Base-by-base conservation (phyloP, 1,140 invertebrate genomes). In the Rhynchophorus ferrugineus region DNA sequence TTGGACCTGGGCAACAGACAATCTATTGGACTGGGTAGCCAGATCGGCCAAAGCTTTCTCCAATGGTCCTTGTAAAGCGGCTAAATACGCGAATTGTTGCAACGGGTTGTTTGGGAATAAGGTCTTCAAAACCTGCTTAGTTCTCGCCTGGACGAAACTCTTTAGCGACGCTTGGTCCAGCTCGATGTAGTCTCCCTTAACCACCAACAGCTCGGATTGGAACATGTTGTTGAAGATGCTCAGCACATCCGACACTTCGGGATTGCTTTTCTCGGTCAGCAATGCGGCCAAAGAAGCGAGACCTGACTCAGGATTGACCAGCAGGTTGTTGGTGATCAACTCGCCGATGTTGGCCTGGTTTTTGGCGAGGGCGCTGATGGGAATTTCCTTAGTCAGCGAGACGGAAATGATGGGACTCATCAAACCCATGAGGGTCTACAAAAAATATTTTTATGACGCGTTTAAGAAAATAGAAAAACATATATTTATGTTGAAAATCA, bases 101-200 rank as follows among this genome's bases (percentile, higher is more conserved):
- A 49, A 14, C 2, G 16, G 19, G 24, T 42, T 13, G n/a, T 34
- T 24, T 1, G 47, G 47, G 14, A 19, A 49, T 14, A 49, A 6
- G 17, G 14, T 22, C 17, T 29, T 49, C 7, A 14, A 13, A 7
- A 49, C n/a, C 3, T 5, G 1, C 22, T 2, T 6, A 2, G 39
- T 21, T 16, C 34, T 21, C 5, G 34, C 2, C 3, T 11, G 14
- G 3, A 36, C 5, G 13, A 42, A 18, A 19, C 17, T 24, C 9
- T 49, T 17, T 3, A 41, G 35, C 5, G 9, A 18, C 3, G 3
- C 18, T 1, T 18, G 37, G 21, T 49, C 17, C 14, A 49, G 8
- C 33, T 43, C 29, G 2, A 49, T 19, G 19, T 33, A 33, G 3
- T 43, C 47, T 18, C 19, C 47, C 19, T 49, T 36, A 9, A 49